Evolutionary conservation across 2,113 vertebrate genomes (phyloP).

Genomic region (Poeciliopsis occidentalis): DNA sequence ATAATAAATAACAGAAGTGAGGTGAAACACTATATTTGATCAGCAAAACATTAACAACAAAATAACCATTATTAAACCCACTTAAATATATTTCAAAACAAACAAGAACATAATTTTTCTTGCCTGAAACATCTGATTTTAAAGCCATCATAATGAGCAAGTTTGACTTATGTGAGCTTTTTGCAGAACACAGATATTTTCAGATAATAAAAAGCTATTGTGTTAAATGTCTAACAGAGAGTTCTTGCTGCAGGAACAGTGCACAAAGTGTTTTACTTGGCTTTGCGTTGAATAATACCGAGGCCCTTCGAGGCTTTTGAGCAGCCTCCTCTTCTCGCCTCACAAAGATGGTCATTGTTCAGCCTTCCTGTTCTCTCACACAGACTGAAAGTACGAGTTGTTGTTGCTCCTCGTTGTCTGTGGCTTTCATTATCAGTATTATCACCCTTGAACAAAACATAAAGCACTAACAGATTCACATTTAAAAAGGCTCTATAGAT

Average conservation of each 20-base stretch:
- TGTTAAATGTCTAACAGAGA: slow-evolving; percentile 18
- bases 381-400: slow-evolving; percentile 36
- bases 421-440: slow-evolving; percentile 4
- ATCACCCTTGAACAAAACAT: slow-evolving; percentile 23
- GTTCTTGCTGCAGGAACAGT: slow-evolving; percentile 23
- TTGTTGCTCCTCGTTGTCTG: slow-evolving; percentile 40
- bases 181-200: background rate
- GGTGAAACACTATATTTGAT: background rate
- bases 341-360: slow-evolving; percentile 71
- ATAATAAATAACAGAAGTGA: too few species aligned
- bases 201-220: background rate
- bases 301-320: slow-evolving; percentile 47
- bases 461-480: slow-evolving; percentile 11
- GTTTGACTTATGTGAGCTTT: too few species aligned
- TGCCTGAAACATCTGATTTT: background rate
- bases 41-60: background rate
- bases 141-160: background rate
- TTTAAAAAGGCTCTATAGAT: background rate
- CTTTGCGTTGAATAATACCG: slow-evolving; percentile 28
- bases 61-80: background rate
- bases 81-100: background rate
- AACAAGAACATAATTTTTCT: background rate
- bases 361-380: slow-evolving; percentile 31
- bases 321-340: slow-evolving; percentile 51
- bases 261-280: slow-evolving; percentile 40